These are phyloP conservation scores for Mus spretus DNA, from an alignment of 2,797 vertebrate genomes.

Conservation along the genomic window DNA sequence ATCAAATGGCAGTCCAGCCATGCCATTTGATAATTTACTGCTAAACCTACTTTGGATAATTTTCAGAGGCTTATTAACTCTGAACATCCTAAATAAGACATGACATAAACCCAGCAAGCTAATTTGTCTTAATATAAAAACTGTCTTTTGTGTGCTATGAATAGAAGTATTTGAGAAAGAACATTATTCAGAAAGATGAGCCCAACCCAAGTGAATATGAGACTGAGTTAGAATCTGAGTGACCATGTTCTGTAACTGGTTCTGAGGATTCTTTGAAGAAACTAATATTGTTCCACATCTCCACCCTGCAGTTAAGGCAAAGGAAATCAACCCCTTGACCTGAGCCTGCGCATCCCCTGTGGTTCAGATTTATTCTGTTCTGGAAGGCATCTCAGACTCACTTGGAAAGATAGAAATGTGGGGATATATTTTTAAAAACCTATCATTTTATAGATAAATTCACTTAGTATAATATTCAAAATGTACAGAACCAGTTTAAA, in stretches of 20 bases:
- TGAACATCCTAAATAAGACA: constrained; percentile 45
- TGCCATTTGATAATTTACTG: constrained; percentile 63
- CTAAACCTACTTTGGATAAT: constrained; percentile 51
- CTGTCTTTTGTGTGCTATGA: background rate
- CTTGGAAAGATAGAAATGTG: background rate
- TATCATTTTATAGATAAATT: constrained; percentile 50
- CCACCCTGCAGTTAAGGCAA: background rate
- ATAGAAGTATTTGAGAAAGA: constrained; percentile 8
- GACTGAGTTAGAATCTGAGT: constrained; percentile 58
- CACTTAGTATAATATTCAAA: constrained; percentile 18
- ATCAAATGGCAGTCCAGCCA: background rate
- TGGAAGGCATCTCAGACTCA: background rate
- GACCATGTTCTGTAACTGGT: constrained; percentile 16
- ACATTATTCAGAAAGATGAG: constrained; percentile 55
- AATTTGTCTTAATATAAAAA: constrained; percentile 45
- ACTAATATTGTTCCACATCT: background rate
- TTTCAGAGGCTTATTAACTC: constrained; percentile 26
- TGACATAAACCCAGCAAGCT: constrained; percentile 24
- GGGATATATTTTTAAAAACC: background rate
- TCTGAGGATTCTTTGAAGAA: background rate
- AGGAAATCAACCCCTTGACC: background rate
- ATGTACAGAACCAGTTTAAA: background rate
- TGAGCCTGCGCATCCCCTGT: background rate
- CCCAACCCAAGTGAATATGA: background rate
- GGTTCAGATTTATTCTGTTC: background rate